Evolutionary conservation across 2,113 vertebrate species (phyloP).

Genomic region (Micronycteris hirsuta): DNA sequence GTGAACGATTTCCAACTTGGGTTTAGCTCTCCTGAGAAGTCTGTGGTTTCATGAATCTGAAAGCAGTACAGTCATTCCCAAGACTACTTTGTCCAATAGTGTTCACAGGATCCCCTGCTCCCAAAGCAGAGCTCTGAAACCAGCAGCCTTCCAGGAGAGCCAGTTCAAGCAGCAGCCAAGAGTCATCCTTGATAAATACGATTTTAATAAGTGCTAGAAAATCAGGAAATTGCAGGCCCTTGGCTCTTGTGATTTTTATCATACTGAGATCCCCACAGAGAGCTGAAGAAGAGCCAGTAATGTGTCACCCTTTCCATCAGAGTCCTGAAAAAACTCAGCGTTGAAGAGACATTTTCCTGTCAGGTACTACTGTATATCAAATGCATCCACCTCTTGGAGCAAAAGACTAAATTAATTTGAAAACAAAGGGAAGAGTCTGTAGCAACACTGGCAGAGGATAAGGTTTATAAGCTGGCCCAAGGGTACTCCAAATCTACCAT

Average conservation of each 20-base stretch:
- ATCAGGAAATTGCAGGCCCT: slow-evolving; percentile 68
- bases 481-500: slow-evolving; percentile 52
- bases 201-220: slow-evolving; percentile 68
- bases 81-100: not conserved
- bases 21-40: slow-evolving; percentile 53
- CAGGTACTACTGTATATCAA: slow-evolving; percentile 57
- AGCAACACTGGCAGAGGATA: slow-evolving; percentile 56
- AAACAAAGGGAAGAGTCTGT: slow-evolving; percentile 51
- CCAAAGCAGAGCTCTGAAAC: slow-evolving; percentile 44
- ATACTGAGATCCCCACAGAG: slow-evolving; percentile 17
- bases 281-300: slow-evolving; percentile 32
- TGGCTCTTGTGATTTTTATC: slow-evolving; percentile 68
- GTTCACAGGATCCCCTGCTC: slow-evolving; percentile 19
- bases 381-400: slow-evolving; percentile 11
- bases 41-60: slow-evolving; percentile 49
- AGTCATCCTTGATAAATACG: slow-evolving; percentile 66
- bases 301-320: slow-evolving; percentile 47
- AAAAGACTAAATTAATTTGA: slow-evolving; percentile 43
- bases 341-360: slow-evolving; percentile 38
- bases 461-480: slow-evolving; percentile 38
- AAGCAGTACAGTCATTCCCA: slow-evolving; percentile 32
- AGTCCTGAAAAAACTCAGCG: not conserved
- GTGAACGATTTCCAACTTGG: slow-evolving; percentile 54
- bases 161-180: slow-evolving; percentile 39
- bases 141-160: slow-evolving; percentile 41